Percentiles rank a stretch among this genome's conserved stretches.
Evolutionary conservation across 2,888 invertebrate genomes (phyloP).

Genomic region (Acronicta alni): DNA sequence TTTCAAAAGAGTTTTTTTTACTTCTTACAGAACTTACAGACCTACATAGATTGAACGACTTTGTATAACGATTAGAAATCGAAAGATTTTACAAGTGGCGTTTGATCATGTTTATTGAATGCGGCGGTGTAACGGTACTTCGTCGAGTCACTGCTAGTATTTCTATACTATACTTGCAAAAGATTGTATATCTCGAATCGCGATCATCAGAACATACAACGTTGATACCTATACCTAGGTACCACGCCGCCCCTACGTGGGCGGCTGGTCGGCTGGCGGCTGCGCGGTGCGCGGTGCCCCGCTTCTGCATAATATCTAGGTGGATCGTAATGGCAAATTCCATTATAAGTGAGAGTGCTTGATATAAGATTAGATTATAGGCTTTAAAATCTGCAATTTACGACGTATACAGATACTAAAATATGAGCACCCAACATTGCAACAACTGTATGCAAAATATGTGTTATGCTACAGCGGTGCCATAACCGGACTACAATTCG

Average conservation of each 20-base stretch:
- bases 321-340: constrained; percentile 66
- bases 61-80: no score
- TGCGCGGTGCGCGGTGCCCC: constrained; percentile 59
- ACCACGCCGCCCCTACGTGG: constrained; percentile 54
- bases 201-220: constrained; percentile 39
- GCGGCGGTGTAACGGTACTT: constrained; percentile 32
- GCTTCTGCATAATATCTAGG: constrained; percentile 65
- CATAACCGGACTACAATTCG: constrained; percentile 12
- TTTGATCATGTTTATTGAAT: constrained; percentile 27
- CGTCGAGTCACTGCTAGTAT: constrained; percentile 22
- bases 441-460: constrained; percentile 6
- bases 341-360: constrained; percentile 71
- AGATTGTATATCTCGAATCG: constrained; percentile 38
- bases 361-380: constrained; percentile 44
- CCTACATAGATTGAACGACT: no score
- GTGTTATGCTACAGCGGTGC: constrained; percentile 5
- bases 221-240: constrained; percentile 23
- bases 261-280: constrained; percentile 63
- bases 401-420: constrained; percentile 4
- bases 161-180: constrained; percentile 25
- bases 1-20: no score
- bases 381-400: constrained; percentile 34
- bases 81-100: constrained; percentile 19
- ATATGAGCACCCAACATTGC: neutral
- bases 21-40: no score